Conservation (phyloP, 2,113 vertebrate species). For the Pluvialis apricaria region DNA sequence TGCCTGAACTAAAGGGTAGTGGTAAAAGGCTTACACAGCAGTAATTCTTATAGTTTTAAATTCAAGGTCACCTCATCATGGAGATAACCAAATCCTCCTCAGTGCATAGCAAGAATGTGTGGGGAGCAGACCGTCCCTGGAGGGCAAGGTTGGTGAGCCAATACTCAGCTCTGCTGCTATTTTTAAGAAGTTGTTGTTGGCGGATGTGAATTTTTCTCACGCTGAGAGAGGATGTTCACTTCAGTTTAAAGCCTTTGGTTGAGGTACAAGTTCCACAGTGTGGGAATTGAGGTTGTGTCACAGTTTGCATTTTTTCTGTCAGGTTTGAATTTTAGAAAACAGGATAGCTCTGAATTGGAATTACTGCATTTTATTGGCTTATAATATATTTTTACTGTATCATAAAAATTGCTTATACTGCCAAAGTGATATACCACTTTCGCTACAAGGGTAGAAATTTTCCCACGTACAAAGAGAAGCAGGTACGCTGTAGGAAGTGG, state of each 20-base stretch:
- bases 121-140: background rate
- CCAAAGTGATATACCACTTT: background rate
- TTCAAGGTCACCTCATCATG: background rate
- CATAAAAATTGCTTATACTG: background rate
- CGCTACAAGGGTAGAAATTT: background rate
- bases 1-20: background rate
- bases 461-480: background rate
- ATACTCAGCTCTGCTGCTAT: fast-evolving
- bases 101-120: background rate
- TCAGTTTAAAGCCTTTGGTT: background rate
- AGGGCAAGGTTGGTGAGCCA: background rate
- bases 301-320: background rate
- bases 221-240: background rate
- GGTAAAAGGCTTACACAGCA: background rate
- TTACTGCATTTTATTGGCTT: background rate
- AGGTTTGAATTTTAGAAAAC: background rate
- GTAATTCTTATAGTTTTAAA: background rate
- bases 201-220: background rate
- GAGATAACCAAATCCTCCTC: background rate
- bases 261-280: background rate
- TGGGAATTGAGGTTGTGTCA: fast-evolving
- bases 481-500: no score
- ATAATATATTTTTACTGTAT: background rate
- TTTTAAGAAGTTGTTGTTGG: background rate
- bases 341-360: background rate